These are phyloP conservation scores for Lineus longissimus DNA, from an alignment of 1,140 invertebrate genomes.

Conservation along the genomic window DNA sequence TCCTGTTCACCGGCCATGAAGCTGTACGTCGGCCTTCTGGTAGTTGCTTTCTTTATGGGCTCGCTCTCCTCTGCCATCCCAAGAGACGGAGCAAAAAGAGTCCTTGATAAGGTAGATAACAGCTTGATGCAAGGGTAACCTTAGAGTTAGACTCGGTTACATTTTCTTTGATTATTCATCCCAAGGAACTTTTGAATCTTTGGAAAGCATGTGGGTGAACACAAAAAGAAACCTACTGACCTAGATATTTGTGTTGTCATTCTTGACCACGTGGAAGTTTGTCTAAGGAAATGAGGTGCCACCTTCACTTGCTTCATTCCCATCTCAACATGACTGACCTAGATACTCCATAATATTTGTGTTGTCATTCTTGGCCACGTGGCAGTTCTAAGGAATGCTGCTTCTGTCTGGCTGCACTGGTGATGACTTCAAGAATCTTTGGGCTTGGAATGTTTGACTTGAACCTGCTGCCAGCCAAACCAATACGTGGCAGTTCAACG, in stretches of 20 bases:
- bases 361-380: background rate
- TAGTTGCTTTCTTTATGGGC: conserved; percentile 26
- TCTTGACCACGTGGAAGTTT: background rate
- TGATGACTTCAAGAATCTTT: no score
- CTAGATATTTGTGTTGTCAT: background rate
- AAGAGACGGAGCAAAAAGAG: conserved; percentile 59
- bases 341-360: background rate
- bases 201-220: no score
- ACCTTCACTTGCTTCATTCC: no score
- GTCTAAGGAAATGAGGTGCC: no score
- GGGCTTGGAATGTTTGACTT: no score
- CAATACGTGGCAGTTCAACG: no score
- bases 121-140: no score
- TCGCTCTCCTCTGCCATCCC: conserved; percentile 56
- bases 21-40: conserved; percentile 21
- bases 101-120: conserved; percentile 57
- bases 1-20: conserved; percentile 19
- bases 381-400: background rate
- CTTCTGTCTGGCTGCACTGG: conserved; percentile 1
- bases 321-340: background rate
- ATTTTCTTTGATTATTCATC: no score
- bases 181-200: no score
- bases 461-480: no score
- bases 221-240: no score
- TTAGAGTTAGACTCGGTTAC: no score